Conservation (phyloP, 1,140 invertebrate genomes). For the Palaemon carinicauda region DNA sequence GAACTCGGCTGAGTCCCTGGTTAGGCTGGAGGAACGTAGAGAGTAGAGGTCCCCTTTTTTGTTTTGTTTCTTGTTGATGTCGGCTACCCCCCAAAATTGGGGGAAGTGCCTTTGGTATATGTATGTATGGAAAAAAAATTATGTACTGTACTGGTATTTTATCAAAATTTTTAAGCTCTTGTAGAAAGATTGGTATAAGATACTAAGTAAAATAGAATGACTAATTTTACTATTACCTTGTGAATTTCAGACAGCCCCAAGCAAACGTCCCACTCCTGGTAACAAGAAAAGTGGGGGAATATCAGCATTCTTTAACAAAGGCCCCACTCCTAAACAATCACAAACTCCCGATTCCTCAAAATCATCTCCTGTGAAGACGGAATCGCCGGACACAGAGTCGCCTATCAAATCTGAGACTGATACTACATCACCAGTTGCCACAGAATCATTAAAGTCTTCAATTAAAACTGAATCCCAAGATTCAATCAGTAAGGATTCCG, state of each 20-base stretch:
- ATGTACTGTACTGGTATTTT: too few species aligned
- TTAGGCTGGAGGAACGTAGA: too few species aligned
- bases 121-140: too few species aligned
- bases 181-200: not conserved
- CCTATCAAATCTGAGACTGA: not conserved
- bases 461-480: not conserved
- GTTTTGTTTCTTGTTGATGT: too few species aligned
- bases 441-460: not conserved
- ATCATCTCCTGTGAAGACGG: not conserved
- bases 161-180: too few species aligned
- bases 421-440: not conserved
- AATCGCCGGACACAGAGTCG: not conserved
- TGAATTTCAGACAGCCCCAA: not conserved
- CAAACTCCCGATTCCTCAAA: not conserved
- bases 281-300: not conserved
- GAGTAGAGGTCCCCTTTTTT: too few species aligned
- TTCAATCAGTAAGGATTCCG: not conserved
- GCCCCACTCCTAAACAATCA: not conserved
- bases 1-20: too few species aligned
- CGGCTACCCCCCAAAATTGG: too few species aligned
- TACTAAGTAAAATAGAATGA: not conserved
- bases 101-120: too few species aligned
- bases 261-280: not conserved
- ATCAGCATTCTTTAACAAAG: slow-evolving; percentile 13
- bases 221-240: not conserved